These are phyloP conservation scores for Pocillopora grandis DNA, from an alignment of 92 coral and sea anemone species.

Conservation along the genomic window DNA sequence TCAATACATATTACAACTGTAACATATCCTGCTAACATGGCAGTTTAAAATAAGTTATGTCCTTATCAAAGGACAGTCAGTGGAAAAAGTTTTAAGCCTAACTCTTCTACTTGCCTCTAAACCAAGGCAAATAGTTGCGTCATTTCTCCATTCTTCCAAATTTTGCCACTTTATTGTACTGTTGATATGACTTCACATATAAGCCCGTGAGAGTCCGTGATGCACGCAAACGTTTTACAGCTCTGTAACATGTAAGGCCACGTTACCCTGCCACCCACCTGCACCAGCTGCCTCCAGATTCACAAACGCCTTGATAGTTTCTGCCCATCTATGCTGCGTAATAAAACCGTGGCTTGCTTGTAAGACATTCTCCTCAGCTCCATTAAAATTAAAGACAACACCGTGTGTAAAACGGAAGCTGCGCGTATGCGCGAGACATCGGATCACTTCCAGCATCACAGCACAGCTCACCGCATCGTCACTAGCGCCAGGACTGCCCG, in stretches of 20 bases:
- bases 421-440: constrained; percentile 73
- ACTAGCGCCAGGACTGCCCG: constrained; percentile 86
- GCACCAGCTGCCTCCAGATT: constrained; percentile 99
- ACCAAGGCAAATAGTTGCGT: neutral
- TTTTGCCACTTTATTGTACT: too few species aligned
- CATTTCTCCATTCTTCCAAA: too few species aligned
- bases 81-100: too few species aligned
- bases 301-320: constrained; percentile 77
- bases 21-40: too few species aligned
- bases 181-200: too few species aligned
- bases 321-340: constrained; percentile 92
- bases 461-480: constrained; percentile 98
- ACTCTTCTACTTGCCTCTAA: too few species aligned
- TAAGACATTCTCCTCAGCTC: constrained; percentile 94
- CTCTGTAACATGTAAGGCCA: neutral
- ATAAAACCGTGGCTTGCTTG: constrained; percentile 99
- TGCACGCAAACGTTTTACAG: neutral
- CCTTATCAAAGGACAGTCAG: too few species aligned
- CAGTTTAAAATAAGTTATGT: too few species aligned
- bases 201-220: neutral
- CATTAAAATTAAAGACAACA: constrained; percentile 88
- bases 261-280: constrained; percentile 50
- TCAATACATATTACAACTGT: too few species aligned
- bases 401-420: constrained; percentile 60
- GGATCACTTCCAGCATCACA: constrained; percentile 87